These are phyloP conservation scores for Brachyptera risi DNA, from an alignment of 2,888 invertebrate species.

Conservation along the genomic window DNA sequence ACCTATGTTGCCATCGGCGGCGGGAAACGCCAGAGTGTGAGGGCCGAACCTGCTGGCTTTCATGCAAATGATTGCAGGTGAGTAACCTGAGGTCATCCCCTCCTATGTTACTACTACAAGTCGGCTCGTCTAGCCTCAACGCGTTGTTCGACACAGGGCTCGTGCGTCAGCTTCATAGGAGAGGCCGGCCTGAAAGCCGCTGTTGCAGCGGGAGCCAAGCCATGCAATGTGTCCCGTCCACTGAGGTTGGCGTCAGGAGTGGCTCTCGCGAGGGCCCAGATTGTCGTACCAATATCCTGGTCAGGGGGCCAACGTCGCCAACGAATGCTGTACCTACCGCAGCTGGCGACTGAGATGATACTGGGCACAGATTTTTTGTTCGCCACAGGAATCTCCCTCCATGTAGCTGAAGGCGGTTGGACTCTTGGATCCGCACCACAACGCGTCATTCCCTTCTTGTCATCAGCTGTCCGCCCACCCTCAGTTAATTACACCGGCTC, in stretches of 20 bases:
- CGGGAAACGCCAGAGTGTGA: no score
- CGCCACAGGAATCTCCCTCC: neutral
- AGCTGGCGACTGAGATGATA: neutral
- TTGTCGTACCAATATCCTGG: neutral
- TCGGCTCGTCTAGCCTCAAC: no score
- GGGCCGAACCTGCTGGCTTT: no score
- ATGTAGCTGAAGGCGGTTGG: conserved; percentile 1
- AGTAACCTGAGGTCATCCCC: no score
- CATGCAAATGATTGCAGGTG: no score
- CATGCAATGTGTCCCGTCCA: neutral
- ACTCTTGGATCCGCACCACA: neutral
- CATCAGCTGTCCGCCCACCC: no score
- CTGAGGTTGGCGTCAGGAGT: neutral
- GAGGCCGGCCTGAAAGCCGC: neutral
- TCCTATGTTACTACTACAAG: no score
- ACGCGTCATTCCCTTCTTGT: neutral
- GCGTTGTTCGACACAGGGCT: no score
- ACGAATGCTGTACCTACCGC: neutral
- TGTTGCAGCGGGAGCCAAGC: neutral
- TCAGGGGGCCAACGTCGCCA: neutral
- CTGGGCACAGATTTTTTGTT: neutral
- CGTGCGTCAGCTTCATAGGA: conserved; percentile 21
- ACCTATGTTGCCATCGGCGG: no score
- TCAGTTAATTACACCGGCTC: no score
- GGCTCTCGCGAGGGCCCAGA: neutral